A percentile compares a stretch with the other conserved stretches of the same genome.
Conservation (phyloP, 92 coral and sea anemone species). For the Heliopora coerulea region DNA sequence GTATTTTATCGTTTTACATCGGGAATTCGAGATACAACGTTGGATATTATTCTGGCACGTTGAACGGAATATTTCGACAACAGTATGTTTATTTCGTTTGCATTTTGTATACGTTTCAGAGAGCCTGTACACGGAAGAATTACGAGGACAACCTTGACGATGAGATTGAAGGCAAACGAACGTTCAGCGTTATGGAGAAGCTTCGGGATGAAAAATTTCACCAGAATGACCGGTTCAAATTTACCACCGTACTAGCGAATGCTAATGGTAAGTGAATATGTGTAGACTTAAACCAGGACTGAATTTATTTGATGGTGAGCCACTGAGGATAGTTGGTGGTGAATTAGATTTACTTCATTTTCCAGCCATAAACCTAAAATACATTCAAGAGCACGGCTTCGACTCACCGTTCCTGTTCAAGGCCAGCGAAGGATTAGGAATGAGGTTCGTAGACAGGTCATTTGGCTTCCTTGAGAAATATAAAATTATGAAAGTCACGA, state of each 20-base stretch:
- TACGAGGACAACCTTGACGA: constrained; percentile 88
- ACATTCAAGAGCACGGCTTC: constrained; percentile 83
- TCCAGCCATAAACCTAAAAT: constrained; percentile 80
- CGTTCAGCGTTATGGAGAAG: constrained; percentile 93
- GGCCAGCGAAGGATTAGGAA: constrained; percentile 73
- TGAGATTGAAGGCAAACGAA: constrained; percentile 96
- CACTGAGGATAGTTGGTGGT: constrained; percentile 1
- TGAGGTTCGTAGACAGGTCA: constrained; percentile 67
- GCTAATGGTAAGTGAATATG: constrained; percentile 83
- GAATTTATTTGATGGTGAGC: neutral
- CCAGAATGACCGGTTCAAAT: constrained; percentile 51
- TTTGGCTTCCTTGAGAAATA: neutral
- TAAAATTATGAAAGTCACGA: neutral
- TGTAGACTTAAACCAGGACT: constrained; percentile 7
- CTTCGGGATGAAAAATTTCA: constrained; percentile 77
- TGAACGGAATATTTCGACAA: neutral
- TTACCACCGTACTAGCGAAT: constrained; percentile 62
- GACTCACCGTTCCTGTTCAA: constrained; percentile 66
- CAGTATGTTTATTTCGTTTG: constrained; percentile 24
- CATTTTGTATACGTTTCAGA: constrained; percentile 59
- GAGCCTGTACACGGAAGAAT: constrained; percentile 88
- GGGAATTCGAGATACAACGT: neutral
- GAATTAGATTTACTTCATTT: constrained; percentile 14
- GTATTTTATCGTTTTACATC: neutral
- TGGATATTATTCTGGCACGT: neutral